Percentiles rank a stretch among this genome's conserved stretches.
These are phyloP conservation scores for Actinia tenebrosa DNA, from an alignment of 64 coral and sea anemone species.

Conservation along the genomic window DNA sequence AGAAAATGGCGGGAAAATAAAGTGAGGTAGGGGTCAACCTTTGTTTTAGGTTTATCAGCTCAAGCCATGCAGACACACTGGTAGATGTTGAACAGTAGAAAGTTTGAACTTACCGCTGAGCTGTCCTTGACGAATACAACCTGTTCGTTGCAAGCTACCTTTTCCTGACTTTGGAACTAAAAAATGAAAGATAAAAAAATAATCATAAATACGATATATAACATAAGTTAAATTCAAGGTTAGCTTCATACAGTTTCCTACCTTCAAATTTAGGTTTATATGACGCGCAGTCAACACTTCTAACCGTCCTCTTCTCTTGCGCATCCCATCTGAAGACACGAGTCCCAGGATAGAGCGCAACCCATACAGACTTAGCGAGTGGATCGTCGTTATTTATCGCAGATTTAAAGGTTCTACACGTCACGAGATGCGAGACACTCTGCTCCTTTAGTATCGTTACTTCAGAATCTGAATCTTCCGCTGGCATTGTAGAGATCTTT, in stretches of 20 bases:
- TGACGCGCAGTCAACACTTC: constrained; percentile 89
- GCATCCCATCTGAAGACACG: constrained; percentile 95
- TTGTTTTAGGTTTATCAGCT: no score
- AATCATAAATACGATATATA: not conserved
- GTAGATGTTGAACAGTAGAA: not conserved
- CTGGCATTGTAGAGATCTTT: constrained; percentile 59
- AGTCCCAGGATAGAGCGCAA: constrained; percentile 86
- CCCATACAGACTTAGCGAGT: constrained; percentile 71
- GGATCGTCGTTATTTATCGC: constrained; percentile 36
- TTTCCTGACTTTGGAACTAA: constrained; percentile 33
- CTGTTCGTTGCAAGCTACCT: not conserved
- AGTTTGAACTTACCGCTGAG: constrained; percentile 18
- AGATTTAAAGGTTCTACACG: constrained; percentile 57
- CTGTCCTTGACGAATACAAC: constrained; percentile 19
- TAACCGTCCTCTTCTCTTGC: constrained; percentile 70
- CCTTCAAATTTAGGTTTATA: constrained; percentile 87
- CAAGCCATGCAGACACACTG: no score
- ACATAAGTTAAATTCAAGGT: no score
- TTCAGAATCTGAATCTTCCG: constrained; percentile 79
- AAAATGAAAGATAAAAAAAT: not conserved
- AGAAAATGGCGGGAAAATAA: not conserved
- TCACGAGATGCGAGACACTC: constrained; percentile 89
- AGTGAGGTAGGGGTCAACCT: not conserved
- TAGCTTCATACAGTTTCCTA: constrained; percentile 9
- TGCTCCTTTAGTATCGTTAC: constrained; percentile 56